These are phyloP conservation scores for Anguilla pacifica DNA, from an alignment of 2,797 vertebrate genomes.

Conservation along the genomic window DNA sequence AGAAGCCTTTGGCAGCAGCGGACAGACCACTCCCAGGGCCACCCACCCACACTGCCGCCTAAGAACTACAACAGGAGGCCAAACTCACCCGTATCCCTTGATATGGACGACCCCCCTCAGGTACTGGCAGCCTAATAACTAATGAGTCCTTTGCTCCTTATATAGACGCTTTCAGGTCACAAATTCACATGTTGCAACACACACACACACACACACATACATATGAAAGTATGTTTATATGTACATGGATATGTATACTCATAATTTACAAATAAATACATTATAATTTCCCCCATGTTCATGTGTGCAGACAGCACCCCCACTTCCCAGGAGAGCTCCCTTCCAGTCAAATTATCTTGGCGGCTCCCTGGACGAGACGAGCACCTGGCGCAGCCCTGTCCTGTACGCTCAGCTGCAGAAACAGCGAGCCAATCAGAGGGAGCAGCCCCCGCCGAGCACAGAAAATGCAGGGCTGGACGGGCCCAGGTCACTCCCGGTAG, in stretches of 20 bases:
- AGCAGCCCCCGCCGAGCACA: conserved; percentile 6
- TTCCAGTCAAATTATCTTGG: conserved; percentile 34
- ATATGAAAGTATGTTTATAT: background rate
- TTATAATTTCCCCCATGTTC: conserved; percentile 37
- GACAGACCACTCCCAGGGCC: conserved; percentile 32
- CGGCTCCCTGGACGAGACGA: conserved; percentile 34
- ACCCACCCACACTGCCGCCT: conserved; percentile 50
- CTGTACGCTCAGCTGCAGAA: conserved; percentile 72
- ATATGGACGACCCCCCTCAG: conserved; percentile 31
- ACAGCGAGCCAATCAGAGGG: conserved; percentile 38
- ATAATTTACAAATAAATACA: background rate
- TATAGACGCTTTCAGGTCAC: background rate
- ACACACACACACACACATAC: conserved; percentile 16
- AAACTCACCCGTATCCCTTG: background rate
- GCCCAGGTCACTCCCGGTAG: background rate
- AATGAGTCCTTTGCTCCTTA: background rate
- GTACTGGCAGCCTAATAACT: conserved; percentile 24
- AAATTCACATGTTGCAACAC: conserved; percentile 7
- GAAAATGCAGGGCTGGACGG: background rate
- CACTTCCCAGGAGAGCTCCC: conserved; percentile 64
- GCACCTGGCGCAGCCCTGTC: conserved; percentile 29
- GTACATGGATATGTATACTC: background rate
- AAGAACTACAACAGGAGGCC: conserved; percentile 51
- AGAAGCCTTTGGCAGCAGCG: conserved; percentile 47
- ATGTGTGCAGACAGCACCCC: conserved; percentile 58